These are phyloP conservation scores for Cynopterus sphinx DNA, from an alignment of 2,797 vertebrate genomes.

Conservation along the genomic window DNA sequence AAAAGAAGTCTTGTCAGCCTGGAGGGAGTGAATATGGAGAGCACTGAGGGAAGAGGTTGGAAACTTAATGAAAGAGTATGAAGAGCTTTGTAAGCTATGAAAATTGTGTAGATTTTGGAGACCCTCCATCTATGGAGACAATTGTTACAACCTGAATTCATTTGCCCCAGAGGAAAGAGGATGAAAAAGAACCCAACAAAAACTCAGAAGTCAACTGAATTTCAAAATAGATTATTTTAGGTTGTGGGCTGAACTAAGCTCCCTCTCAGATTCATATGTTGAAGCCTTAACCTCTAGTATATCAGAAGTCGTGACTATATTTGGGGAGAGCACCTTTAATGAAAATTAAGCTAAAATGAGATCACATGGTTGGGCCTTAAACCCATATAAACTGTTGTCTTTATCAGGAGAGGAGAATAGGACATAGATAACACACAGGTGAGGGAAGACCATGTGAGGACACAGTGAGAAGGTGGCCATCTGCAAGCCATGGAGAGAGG, in stretches of 20 bases:
- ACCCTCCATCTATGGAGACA: background rate
- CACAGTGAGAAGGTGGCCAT: background rate
- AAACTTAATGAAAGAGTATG: background rate
- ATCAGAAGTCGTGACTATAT: background rate
- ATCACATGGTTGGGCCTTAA: background rate
- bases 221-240: background rate
- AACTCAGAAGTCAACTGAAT: background rate
- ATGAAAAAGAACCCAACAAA: background rate
- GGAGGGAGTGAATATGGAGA: background rate
- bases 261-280: background rate
- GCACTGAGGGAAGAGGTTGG: background rate
- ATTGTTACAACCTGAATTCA: background rate
- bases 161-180: background rate
- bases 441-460: background rate
- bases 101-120: background rate
- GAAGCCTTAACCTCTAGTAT: background rate
- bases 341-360: background rate
- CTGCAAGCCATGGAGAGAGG: background rate
- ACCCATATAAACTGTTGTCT: background rate
- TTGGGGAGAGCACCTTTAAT: background rate
- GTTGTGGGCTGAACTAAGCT: background rate
- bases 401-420: background rate
- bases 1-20: background rate
- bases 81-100: background rate
- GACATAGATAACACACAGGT: background rate